phyloP scores from a whole-genome alignment of 2,888 invertebrate genomes.

The Lamellibrachia columna region DNA sequence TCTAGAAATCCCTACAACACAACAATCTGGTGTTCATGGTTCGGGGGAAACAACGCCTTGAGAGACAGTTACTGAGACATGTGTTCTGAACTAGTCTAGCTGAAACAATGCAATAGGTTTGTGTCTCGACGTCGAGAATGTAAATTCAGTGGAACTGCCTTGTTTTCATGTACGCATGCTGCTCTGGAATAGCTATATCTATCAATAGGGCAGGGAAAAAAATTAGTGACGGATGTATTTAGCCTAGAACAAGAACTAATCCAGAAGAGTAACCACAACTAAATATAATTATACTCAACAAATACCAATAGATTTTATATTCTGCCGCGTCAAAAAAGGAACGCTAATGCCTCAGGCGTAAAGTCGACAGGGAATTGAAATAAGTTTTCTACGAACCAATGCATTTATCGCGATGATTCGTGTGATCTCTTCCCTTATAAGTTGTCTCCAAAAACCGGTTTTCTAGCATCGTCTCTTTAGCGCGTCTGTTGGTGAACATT shows the following conservation, averaged over 20 bases:
- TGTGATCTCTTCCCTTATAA: background rate
- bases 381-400: background rate
- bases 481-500: background rate
- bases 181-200: background rate
- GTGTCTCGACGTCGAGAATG: too few species aligned
- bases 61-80: background rate
- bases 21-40: background rate
- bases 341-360: background rate
- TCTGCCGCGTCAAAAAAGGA: background rate
- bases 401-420: background rate
- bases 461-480: background rate
- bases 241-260: background rate
- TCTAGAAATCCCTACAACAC: background rate
- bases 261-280: background rate
- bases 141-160: too few species aligned
- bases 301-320: background rate
- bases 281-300: background rate
- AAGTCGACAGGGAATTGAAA: background rate
- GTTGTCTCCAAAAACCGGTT: background rate
- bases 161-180: background rate
- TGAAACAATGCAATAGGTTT: background rate
- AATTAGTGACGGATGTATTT: background rate
- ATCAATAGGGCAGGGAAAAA: background rate
- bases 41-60: background rate
- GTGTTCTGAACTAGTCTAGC: background rate